Conservation (phyloP, 2,888 invertebrate genomes). For the Leucozona laternaria region DNA sequence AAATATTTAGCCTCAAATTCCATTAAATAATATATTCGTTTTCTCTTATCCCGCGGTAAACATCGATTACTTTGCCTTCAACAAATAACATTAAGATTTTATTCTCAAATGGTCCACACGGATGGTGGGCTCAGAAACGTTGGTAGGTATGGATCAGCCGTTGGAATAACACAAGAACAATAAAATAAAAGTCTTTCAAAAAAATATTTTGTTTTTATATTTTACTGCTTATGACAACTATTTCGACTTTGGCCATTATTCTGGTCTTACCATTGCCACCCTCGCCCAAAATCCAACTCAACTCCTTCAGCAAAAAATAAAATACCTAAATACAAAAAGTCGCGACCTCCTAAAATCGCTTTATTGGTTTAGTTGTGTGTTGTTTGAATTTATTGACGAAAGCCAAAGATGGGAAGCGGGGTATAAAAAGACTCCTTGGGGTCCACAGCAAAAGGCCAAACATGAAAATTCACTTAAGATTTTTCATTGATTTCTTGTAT, state of each 20-base stretch:
- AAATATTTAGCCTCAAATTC: background rate
- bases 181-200: slow-evolving; percentile 47
- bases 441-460: slow-evolving; percentile 47
- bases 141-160: background rate
- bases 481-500: slow-evolving; percentile 49
- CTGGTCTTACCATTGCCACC: background rate
- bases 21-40: background rate
- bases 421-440: slow-evolving; percentile 9
- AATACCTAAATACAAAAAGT: slow-evolving; percentile 42
- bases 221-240: slow-evolving; percentile 66
- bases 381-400: slow-evolving; percentile 54
- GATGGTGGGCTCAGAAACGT: background rate
- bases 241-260: slow-evolving; percentile 58
- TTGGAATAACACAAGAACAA: slow-evolving; percentile 27
- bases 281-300: background rate
- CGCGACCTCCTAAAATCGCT: slow-evolving; percentile 61
- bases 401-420: slow-evolving; percentile 6
- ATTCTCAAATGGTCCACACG: background rate
- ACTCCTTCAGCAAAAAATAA: slow-evolving; percentile 17
- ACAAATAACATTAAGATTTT: slow-evolving; percentile 51
- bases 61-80: slow-evolving; percentile 29
- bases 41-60: slow-evolving; percentile 12
- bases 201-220: slow-evolving; percentile 32
- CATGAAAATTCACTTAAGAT: slow-evolving; percentile 68
- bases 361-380: slow-evolving; percentile 47